A percentile compares a stretch with the other conserved stretches of the same genome.
Evolutionary conservation across 2,797 vertebrate genomes (phyloP).

Genomic region (Platalea minor): DNA sequence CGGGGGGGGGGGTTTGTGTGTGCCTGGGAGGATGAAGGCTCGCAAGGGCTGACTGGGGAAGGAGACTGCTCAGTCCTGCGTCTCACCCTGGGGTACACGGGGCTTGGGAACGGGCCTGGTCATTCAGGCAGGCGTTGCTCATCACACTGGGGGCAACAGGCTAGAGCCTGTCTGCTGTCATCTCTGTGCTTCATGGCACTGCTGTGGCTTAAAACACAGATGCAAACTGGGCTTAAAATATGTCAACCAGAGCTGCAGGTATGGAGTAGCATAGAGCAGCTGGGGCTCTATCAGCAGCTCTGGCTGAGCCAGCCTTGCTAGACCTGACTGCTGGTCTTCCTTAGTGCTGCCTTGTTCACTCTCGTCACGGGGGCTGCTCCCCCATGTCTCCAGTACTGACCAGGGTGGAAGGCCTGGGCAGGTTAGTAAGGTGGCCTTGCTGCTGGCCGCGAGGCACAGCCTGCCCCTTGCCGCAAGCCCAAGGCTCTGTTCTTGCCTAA

Average conservation of each 20-base stretch:
- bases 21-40: background rate
- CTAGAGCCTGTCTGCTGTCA: background rate
- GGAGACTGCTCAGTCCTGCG: background rate
- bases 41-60: background rate
- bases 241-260: background rate
- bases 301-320: background rate
- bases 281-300: background rate
- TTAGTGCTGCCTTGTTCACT: background rate
- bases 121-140: background rate
- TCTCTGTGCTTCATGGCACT: background rate
- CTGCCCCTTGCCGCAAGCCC: fast-evolving
- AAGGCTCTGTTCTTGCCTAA: background rate
- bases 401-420: background rate
- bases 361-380: background rate
- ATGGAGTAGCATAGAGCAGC: background rate
- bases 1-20: background rate
- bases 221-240: background rate
- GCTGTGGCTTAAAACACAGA: background rate
- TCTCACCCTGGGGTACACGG: background rate
- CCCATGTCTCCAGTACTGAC: background rate
- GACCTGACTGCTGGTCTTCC: background rate
- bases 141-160: fast-evolving
- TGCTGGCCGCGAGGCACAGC: background rate
- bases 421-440: background rate
- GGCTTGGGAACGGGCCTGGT: background rate